Percentiles rank a stretch among this genome's conserved stretches.
Evolutionary conservation across 2,888 invertebrate species (phyloP).

Genomic region (Meganola albula): DNA sequence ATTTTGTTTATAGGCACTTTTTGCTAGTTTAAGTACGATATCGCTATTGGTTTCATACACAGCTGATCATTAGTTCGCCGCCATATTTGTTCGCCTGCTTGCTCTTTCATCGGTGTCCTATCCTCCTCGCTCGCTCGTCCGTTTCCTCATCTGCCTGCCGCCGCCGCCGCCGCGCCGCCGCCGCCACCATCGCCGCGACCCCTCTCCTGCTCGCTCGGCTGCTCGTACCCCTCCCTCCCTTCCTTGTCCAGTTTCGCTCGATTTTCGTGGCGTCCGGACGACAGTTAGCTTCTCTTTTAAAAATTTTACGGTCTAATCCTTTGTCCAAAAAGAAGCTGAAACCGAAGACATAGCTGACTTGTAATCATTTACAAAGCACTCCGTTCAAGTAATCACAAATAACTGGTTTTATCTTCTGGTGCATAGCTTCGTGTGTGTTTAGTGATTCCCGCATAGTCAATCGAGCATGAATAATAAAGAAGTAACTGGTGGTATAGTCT

Average conservation of each 20-base stretch:
- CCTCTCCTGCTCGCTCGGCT: constrained; percentile 43
- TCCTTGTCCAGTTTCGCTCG: constrained; percentile 67
- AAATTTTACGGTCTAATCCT: constrained; percentile 64
- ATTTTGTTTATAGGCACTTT: too few relatives aligned
- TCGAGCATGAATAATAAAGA: constrained; percentile 76
- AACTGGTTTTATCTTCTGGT: constrained; percentile 47
- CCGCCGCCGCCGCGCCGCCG: constrained; percentile 52
- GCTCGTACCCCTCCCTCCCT: constrained; percentile 35
- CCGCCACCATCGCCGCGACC: too few relatives aligned
- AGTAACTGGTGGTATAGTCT: constrained; percentile 69
- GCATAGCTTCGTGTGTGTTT: constrained; percentile 51
- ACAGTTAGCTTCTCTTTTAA: constrained; percentile 29
- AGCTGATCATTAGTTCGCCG: constrained; percentile 71
- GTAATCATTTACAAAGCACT: constrained; percentile 23
- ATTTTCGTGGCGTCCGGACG: constrained; percentile 61
- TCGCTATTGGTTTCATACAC: constrained; percentile 29
- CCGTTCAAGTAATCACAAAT: constrained; percentile 26
- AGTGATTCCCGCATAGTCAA: constrained; percentile 69
- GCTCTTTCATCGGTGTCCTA: constrained; percentile 33
- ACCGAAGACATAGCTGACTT: constrained; percentile 31
- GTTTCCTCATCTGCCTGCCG: too few relatives aligned
- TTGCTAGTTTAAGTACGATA: too few relatives aligned
- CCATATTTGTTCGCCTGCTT: too few relatives aligned
- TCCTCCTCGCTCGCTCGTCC: constrained; percentile 41
- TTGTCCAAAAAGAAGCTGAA: constrained; percentile 62